Evolutionary conservation across 2,797 vertebrate genomes (phyloP).

Genomic region (Halcyon smyrnensis): DNA sequence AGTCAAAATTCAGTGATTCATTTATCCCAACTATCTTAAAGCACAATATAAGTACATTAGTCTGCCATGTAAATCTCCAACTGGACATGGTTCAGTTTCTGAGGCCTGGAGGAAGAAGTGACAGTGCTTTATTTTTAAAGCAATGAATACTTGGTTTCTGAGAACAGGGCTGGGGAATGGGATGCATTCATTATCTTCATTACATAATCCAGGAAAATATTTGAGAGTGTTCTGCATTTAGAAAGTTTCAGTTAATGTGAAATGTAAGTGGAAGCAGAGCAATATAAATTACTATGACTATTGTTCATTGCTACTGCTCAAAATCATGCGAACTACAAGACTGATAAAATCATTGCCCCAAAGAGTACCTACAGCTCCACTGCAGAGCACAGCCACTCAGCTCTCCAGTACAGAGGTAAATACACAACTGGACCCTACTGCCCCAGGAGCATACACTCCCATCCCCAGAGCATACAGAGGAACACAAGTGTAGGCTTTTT

Average conservation of each 20-base stretch:
- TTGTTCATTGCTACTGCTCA: neutral
- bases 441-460: neutral
- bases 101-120: conserved; percentile 38
- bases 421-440: neutral
- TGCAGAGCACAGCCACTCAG: neutral
- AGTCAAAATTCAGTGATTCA: conserved; percentile 56
- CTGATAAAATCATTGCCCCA: neutral
- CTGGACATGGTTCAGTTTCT: conserved; percentile 39
- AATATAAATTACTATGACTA: neutral
- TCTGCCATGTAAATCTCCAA: conserved; percentile 33
- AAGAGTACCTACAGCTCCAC: neutral
- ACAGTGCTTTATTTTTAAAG: conserved; percentile 42
- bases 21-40: conserved; percentile 3
- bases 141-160: conserved; percentile 64
- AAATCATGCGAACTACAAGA: neutral
- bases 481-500: neutral
- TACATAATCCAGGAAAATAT: conserved; percentile 63
- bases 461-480: neutral
- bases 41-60: neutral
- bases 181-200: conserved; percentile 45
- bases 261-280: conserved; percentile 38
- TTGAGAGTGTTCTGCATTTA: conserved; percentile 63
- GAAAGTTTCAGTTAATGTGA: conserved; percentile 23
- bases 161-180: conserved; percentile 36
- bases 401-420: rapidly evolving